These are phyloP conservation scores for Drosophila meridionalis DNA, from an alignment of 2,888 invertebrate genomes.

Conservation along the genomic window DNA sequence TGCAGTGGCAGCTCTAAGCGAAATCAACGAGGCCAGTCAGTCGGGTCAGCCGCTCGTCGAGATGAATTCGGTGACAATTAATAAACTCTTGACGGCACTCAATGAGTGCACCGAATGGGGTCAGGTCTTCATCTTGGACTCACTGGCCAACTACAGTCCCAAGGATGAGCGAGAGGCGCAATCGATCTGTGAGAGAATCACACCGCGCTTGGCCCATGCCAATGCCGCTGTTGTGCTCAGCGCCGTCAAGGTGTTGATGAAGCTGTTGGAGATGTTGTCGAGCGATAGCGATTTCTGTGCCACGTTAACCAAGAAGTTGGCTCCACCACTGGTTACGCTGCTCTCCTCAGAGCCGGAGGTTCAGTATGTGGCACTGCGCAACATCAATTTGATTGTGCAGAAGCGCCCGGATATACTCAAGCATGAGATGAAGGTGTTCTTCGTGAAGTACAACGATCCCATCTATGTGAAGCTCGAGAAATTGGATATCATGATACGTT, in stretches of 20 bases:
- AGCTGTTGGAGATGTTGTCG: conserved; percentile 98
- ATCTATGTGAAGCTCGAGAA: conserved; percentile 99
- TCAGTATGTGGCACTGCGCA: conserved; percentile 98
- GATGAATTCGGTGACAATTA: conserved; percentile 98
- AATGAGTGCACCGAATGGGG: conserved; percentile 99
- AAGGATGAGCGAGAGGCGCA: conserved; percentile 99
- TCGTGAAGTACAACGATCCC: conserved; percentile 99
- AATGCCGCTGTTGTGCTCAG: conserved; percentile 99
- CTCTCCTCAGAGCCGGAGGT: conserved; percentile 99
- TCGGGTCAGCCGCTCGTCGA: conserved; percentile 96
- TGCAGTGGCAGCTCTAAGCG: conserved; percentile 98
- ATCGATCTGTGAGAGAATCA: conserved; percentile 98
- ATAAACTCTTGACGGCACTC: conserved; percentile 98
- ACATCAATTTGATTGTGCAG: conserved; percentile 99
- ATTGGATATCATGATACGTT: conserved; percentile 99
- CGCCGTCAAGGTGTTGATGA: conserved; percentile 99
- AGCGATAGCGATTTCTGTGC: conserved; percentile 97
- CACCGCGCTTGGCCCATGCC: conserved; percentile 98
- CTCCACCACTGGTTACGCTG: conserved; percentile 99
- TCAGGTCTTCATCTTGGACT: conserved; percentile 99
- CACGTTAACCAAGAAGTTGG: conserved; percentile 97
- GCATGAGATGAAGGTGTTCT: conserved; percentile 99
- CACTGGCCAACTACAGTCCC: conserved; percentile 98
- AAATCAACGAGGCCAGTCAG: conserved; percentile 98
- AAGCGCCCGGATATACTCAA: conserved; percentile 99